Base-by-base conservation (phyloP, 2,797 vertebrate species). In the Pygocentrus nattereri region DNA sequence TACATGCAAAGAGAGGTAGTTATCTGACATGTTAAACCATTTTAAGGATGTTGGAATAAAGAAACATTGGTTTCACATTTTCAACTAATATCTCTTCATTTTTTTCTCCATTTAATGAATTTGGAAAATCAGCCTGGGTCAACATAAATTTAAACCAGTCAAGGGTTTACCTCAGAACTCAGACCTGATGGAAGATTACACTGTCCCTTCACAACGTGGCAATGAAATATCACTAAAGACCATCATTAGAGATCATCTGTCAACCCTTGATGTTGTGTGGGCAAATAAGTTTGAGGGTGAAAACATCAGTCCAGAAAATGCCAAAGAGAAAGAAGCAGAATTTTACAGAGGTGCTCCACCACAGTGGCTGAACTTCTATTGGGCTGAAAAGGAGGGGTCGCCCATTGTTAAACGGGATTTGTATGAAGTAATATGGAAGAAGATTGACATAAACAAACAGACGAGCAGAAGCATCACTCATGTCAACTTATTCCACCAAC, bases 331-430 rank as follows among this genome's bases (percentile, higher is more conserved):
- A 13, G 78, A 88, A 58, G n/a, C 65, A 7, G 27, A 76, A 70
- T 88, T 85, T 74, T 87, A 86, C 76, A 86, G 49, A 79, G 87
- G 86, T 30, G 76, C 80, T 1, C 84, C 85, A 54, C 84, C 80
- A 0, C 77, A 81, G 15, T 88, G 87, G 87, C 61, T 86, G 31
- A 87, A 86, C 72, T 88, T 88, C 56, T 76, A 81, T 18, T 75
- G 73, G 44, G 82, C 82, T 72, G 86, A 88, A n/a, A 58, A 67
- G 23, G 0, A 68, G 4, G 23, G 16, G 1, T 8, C 21, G 21
- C 49, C 69, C 4, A 68, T 84, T 4, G 65, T 85, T n/a, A 82
- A 50, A 47, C 69, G 86, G 19, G 58, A 84, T 25, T 65, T 67
- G 31, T 84, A 84, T 68, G n/a, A 85, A 21, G 4, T 2, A 5